These are phyloP conservation scores for Epistrophella euchroma DNA, from an alignment of 2,888 invertebrate genomes.

Conservation along the genomic window DNA sequence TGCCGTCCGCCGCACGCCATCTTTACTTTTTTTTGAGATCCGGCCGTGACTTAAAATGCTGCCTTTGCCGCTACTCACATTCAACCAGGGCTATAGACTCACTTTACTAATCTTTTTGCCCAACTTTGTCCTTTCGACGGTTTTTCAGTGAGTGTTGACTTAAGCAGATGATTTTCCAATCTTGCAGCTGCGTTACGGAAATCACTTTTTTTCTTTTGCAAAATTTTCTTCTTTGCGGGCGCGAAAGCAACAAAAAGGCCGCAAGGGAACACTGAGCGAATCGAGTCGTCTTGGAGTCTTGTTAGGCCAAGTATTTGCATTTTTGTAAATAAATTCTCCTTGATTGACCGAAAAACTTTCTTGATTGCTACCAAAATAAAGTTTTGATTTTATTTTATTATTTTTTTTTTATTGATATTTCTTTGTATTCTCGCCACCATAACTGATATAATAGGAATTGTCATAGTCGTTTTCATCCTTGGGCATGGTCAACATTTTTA, in stretches of 20 bases:
- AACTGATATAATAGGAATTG: constrained; percentile 43
- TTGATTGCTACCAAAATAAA: constrained; percentile 72
- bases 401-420: constrained; percentile 18
- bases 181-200: constrained; percentile 71
- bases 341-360: constrained; percentile 75
- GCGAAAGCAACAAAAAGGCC: constrained; percentile 16
- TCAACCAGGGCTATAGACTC: constrained; percentile 45
- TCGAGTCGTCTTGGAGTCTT: constrained; percentile 24
- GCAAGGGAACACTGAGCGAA: not conserved
- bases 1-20: too few relatives aligned
- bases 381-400: constrained; percentile 43
- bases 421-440: constrained; percentile 29
- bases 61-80: not conserved
- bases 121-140: constrained; percentile 70
- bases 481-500: constrained; percentile 57
- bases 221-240: constrained; percentile 29
- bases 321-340: constrained; percentile 62
- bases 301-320: constrained; percentile 63
- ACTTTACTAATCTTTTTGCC: constrained; percentile 65
- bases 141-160: constrained; percentile 71
- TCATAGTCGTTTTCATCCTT: constrained; percentile 41
- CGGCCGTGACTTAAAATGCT: not conserved
- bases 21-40: too few relatives aligned
- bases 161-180: constrained; percentile 73
- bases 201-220: constrained; percentile 49